Base-by-base conservation (phyloP, 2,113 vertebrate genomes). In the Empidonax traillii region DNA sequence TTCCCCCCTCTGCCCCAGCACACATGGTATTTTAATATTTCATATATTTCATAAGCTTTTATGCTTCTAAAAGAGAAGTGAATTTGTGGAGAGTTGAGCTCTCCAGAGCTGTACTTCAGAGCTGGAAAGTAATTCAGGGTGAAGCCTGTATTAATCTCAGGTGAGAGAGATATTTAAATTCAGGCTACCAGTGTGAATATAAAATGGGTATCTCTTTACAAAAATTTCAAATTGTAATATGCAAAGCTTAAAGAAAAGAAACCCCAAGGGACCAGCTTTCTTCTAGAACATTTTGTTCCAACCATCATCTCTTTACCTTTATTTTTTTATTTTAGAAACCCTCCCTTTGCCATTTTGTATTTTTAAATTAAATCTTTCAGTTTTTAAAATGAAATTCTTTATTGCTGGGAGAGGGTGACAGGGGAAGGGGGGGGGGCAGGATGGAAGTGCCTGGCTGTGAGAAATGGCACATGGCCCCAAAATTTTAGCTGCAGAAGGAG, bases 91-190 rank as follows among this genome's bases (percentile, higher is more conserved):
- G 95, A 97, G 89, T 93, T 93, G 96, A 88, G 88, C 96, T 98
- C 97, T 97, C 96, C 96, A 95, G 97, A 97, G 85, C 94, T 98
- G 94, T 92, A 95, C 97, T 98, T 97, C 97, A 97, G 95, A 97
- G 98, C 97, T 94, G 80, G 93, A 97, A 98, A 98, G 95, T 96
- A 98, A 98, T 97, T 98, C 96, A 94, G 97, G 96, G 93, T 97
- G 97, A 96, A 96, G 96, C 85, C 93, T 95, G 72, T 97, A 98
- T 97, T 96, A 98, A 97, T 98, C 97, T 98, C 97, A 96, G 97
- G 94, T 96, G 94, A 97, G 97, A 95, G 87, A 97, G 97, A 97
- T 96, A 96, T 96, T 97, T 97, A 97, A 97, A 97, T 94, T 96
- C 95, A 97, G 83, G 94, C 89, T 97, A 94, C 94, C 84, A 85